Evolutionary conservation across 2,113 vertebrate genomes (phyloP), one percentile per base, ranked within the genome.

Genomic region (Eublepharis macularius): DNA sequence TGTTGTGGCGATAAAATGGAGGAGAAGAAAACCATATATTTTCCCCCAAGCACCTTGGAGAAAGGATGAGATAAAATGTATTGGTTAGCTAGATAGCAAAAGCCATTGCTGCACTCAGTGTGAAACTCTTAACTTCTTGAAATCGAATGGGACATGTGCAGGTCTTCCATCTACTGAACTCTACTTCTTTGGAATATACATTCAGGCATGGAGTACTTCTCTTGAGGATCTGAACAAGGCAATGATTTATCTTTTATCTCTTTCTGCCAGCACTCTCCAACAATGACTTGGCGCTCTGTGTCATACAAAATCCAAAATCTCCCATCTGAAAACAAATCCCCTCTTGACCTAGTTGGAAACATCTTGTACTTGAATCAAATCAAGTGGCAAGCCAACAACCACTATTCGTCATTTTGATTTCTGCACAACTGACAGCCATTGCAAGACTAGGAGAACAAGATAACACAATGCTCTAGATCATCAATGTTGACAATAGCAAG

Each of bases 341-440:
- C 80, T 41, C 86, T 83, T 45, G 57, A 1, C 65, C 78, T 81
- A 54, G 68, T 17, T 26, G 11, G 34, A 75, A 83, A 84, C 60
- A 74, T 68, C 87, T 3, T 83, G 84, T 54, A 6, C 45, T 65
- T 2, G 66, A 41, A 72, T 47, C 76, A n/a, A 29, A 17, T 1
- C 36, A 4, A 0, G 32, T 68, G 1, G 0, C 29, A 26, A 47
- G 57, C 34, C 85, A 86, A 54, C 77, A 74, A 4, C 7, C 41
- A 16, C 82, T 1, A 0, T 6, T 36, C 29, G 47, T 83, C 81
- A 36, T 1, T 5, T 0, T 0, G 36, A 13, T 6, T 6, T 6
- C 72, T 68, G 51, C 54, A 45, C 72, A 45, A 82, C 34, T 0
- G 4, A 47, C 39, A 1, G 9, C 79, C 43, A 29, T 72, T 13